Base-by-base conservation (phyloP, 2,113 vertebrate genomes). In the Mohoua ochrocephala region DNA sequence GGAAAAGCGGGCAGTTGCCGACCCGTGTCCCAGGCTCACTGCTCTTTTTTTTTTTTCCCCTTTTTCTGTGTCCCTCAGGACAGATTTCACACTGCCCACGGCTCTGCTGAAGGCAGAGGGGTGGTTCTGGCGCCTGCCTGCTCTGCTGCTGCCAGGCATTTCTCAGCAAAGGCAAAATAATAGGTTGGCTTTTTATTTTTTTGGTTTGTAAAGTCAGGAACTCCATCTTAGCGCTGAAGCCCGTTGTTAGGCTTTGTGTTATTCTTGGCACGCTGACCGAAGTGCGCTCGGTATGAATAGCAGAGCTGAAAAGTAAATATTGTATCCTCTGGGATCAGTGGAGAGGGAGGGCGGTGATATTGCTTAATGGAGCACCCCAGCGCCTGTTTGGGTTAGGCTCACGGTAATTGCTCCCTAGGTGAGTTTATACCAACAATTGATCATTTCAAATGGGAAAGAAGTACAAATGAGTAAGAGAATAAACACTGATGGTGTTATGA, bases 381-480 rank as follows among this genome's bases (percentile, higher is more conserved):
- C 0, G 70, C 94, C 92, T 97, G 95, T 95, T 97, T 97, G 96
- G 96, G 96, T 95, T 96, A 82, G 84, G 95, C 92, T 95, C 56
- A 69, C 75, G 76, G 90, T 96, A 97, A 96, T 91, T 94, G 94
- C 92, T 95, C 94, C 95, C 95, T 90, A 96, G 96, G 96, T 97
- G 96, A 96, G 90, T 79, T 95, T 93, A 82, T 88, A 91, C 94
- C 92, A 82, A 95, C 95, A 96, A 87, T 31, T 61, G 92, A 93
- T 95, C 56, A 9, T 87, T 94, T 93, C 85, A 90, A 83, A 94
- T 91, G 61, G 88, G 87, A 90, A 94, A 95, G 90, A 91, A 95
- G 96, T 76, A 96, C 94, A 91, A 96, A 87, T 69, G 90, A 94
- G 78, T 93, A 91, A 71, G 70, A 96, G 92, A 94, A 93, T 83